Conservation (phyloP, 2,797 vertebrate genomes). For the Rhinogobio ventralis region DNA sequence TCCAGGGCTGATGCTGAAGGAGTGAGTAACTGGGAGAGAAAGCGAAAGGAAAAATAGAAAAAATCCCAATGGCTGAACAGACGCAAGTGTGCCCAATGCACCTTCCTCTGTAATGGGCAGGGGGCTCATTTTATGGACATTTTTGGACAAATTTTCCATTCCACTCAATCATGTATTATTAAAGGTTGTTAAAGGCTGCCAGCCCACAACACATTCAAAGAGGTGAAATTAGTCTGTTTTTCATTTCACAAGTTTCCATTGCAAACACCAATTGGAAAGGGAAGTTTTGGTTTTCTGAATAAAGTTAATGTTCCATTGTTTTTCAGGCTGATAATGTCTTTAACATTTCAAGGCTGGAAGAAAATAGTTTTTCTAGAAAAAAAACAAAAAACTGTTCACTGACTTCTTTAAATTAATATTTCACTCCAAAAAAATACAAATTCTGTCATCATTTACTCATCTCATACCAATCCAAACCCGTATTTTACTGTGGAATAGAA, state of each 20-base stretch:
- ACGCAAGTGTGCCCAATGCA: constrained; percentile 2
- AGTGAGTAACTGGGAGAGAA: constrained; percentile 14
- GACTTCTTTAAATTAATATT: neutral
- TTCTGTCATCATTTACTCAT: neutral
- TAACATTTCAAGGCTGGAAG: constrained; percentile 4
- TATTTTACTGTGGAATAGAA: neutral
- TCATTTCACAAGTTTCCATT: constrained; percentile 30
- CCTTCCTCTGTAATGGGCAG: constrained; percentile 31
- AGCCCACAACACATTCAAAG: neutral
- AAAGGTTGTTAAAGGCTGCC: constrained; percentile 13
- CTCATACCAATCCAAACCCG: neutral
- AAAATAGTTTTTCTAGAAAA: no score
- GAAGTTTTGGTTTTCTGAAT: constrained; percentile 13
- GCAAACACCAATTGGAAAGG: constrained; percentile 11
- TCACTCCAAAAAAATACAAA: neutral
- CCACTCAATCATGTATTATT: constrained; percentile 33
- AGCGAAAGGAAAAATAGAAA: constrained; percentile 8
- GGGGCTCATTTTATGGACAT: constrained; percentile 19
- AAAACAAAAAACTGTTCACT: neutral
- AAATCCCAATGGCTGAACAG: neutral
- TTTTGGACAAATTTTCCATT: constrained; percentile 31
- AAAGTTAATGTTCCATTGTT: constrained; percentile 12
- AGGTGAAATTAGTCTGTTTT: constrained; percentile 26
- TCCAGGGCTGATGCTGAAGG: neutral
- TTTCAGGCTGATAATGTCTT: neutral